phyloP scores from a whole-genome alignment of 2,888 invertebrate genomes.

The Molorchus minor region DNA sequence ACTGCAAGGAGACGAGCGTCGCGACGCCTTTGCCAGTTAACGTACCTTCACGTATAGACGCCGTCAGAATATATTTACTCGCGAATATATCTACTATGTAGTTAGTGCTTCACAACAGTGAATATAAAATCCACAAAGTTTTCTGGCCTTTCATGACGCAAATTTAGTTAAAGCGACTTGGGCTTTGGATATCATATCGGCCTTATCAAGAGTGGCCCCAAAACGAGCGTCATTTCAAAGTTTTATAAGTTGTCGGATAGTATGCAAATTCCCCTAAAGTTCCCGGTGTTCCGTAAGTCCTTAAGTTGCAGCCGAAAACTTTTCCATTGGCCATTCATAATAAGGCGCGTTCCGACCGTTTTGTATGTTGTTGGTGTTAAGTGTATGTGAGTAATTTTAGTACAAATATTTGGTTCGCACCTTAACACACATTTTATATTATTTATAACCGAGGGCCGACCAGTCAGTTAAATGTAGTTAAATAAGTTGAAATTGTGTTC shows the following conservation, averaged over 20 bases:
- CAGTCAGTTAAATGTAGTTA: slow-evolving; percentile 48
- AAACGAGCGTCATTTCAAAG: slow-evolving; percentile 10
- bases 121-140: too few species aligned
- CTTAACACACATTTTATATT: slow-evolving; percentile 46
- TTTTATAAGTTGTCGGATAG: slow-evolving; percentile 1
- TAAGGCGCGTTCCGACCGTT: not conserved
- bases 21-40: slow-evolving; percentile 7
- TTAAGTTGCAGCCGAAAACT: not conserved
- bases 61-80: not conserved
- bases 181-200: not conserved
- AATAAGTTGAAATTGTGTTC: slow-evolving; percentile 46
- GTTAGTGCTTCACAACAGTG: too few species aligned
- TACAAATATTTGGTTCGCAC: slow-evolving; percentile 36
- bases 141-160: not conserved
- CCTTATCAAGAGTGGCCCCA: not conserved
- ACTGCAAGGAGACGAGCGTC: slow-evolving; percentile 24
- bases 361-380: not conserved
- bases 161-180: not conserved
- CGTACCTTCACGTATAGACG: slow-evolving; percentile 8
- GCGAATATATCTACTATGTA: not conserved
- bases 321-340: not conserved
- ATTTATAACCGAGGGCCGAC: slow-evolving; percentile 40
- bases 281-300: slow-evolving; percentile 4
- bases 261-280: slow-evolving; percentile 23
- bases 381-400: slow-evolving; percentile 30